A percentile compares a stretch with the other conserved stretches of the same genome.
Evolutionary conservation across 2,113 vertebrate genomes (phyloP).

Genomic region (Pachyramphus minor): DNA sequence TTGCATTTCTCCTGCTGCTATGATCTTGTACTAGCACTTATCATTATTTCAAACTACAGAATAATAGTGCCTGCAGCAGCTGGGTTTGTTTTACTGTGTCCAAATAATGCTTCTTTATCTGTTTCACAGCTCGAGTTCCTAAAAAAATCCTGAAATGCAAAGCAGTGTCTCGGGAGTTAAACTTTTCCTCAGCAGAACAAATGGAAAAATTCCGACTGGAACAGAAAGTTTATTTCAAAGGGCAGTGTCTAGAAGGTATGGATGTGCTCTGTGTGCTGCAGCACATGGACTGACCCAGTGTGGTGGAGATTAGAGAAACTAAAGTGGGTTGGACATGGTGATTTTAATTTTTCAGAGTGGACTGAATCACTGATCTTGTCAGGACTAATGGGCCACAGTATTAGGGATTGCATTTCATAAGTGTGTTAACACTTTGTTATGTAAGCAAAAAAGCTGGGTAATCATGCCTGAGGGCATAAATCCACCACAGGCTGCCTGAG

Average conservation of each 20-base stretch:
- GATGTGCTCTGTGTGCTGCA: neutral
- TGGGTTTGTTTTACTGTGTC: neutral
- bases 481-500: conserved; percentile 34
- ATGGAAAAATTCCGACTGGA: conserved; percentile 99
- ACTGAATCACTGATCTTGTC: neutral
- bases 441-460: conserved; percentile 60
- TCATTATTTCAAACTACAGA: neutral
- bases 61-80: neutral
- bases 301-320: neutral
- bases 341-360: conserved; percentile 39
- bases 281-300: neutral
- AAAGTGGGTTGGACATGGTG: neutral
- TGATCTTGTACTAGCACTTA: neutral
- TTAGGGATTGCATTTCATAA: conserved; percentile 59
- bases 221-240: conserved; percentile 99
- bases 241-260: conserved; percentile 98
- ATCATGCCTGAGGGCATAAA: conserved; percentile 41
- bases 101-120: conserved; percentile 28
- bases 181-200: conserved; percentile 96
- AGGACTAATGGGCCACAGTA: conserved; percentile 25
- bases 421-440: conserved; percentile 56
- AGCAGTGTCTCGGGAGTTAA: conserved; percentile 95
- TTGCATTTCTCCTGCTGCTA: neutral
- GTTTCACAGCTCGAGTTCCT: conserved; percentile 88
- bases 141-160: conserved; percentile 99